Evolutionary conservation across 2,888 invertebrate genomes (phyloP), one percentile per base, ranked within the genome.

Genomic region (Reticulitermes lucifugus): DNA sequence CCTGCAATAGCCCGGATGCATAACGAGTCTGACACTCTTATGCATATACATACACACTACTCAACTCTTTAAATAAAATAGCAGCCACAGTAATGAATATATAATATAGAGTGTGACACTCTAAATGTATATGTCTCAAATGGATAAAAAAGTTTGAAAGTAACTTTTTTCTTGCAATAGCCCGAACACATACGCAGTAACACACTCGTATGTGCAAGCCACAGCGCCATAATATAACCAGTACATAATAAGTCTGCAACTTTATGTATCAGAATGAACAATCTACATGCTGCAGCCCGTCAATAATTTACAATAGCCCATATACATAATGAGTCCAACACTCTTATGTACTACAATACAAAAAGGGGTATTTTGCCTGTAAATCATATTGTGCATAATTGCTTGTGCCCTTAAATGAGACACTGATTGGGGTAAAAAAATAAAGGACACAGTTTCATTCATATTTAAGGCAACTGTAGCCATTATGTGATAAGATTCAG

Each of bases 1-100:
- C 77, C 83, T 86, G 87, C 87, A 86, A 87, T 87, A 87, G 87
- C 87, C 87, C 87, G 81, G 85, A 85, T 87, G 84, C 86, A 84
- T 87, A 85, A 85, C n/a, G 82, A 73, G 85, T 86, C 65, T 60
- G 82, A 84, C 79, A 86, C 86, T 84, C 82, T 86, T 84, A 86
- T 79, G 86, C 84, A 86, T 51, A 75, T 35, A 73, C 55, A 79
- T 46, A 81, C 84, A 71, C 85, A 86, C 65, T 70, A 75, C 71
- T 73, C 65, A 84, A 84, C 82, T 85, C 79, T 84, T 81, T 84
- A 80, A 80, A 77, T 60, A 77, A 79, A 85, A 83, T 46, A 83
- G 84, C 83, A 77, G 82, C 84, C 84, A 86, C 84, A 86, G 81
- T 80, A 84, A 77, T 73, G 70, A 85, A 84, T 84, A 84, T 84